Base-by-base conservation (phyloP, 2,888 invertebrate genomes). In the Suillia variegata region DNA sequence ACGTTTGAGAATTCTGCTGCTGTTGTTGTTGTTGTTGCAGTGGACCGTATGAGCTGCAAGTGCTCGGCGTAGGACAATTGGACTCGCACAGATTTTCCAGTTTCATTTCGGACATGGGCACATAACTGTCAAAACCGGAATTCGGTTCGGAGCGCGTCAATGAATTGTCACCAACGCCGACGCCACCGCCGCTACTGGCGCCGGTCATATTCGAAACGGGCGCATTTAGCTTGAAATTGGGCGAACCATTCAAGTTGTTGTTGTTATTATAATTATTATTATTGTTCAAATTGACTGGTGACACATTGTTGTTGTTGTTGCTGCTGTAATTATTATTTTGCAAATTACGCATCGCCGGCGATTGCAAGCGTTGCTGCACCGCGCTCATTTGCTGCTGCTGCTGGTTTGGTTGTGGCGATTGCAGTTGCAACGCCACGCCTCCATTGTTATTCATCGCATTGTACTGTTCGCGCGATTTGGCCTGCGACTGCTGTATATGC, bases 31-130 rank as follows among this genome's bases (percentile, higher is more conserved):
- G 62, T 34, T 64, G 60, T 22, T 52, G 60, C 5, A 47, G 26
- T 24, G 49, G 58, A 3, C 76, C 83, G 72, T 86, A 85, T 60
- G 86, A 83, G 17, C 87, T 86, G 15, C 86, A 86, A 54, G 85
- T 83, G 68, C 87, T 87, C 61, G 89, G 89, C 62, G 74, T 78
- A 22, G 82, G 82, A 66, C 80, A 82, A 62, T 82, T 82, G 53
- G 78, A 75, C 59, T 79, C 79, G 58, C 82, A 82, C n/a, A 82
- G 71, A 69, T 81, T 82, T 62, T 82, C 82, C 61, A 82, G 64
- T 67, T 80, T 80, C 57, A 80, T 52, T 61, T 82, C 81, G 20
- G 76, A 71, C 61, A 77, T 70, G 64, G 79, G 75, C 57, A 80
- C 75, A 61, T 77, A 82, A 65, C 81, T 82, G 49, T 82, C 82